These are phyloP conservation scores for Jaculus jaculus DNA, from an alignment of 2,113 vertebrate species.

Conservation along the genomic window DNA sequence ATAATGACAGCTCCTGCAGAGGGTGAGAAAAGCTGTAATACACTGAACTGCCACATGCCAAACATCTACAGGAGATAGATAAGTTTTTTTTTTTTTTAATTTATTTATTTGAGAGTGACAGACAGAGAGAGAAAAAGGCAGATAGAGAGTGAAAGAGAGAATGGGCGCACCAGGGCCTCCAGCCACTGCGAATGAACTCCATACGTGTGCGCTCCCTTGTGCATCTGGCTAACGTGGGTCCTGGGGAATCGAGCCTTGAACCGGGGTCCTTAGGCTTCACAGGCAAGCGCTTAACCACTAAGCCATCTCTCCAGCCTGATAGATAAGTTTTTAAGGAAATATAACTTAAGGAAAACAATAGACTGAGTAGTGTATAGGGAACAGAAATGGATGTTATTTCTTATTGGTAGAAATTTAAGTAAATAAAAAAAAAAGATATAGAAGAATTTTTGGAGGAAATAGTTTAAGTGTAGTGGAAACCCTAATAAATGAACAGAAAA, in stretches of 20 bases:
- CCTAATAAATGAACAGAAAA: background rate
- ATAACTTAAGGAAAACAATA: background rate
- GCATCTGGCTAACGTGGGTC: no score
- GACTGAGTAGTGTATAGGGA: background rate
- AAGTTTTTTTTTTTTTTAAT: no score
- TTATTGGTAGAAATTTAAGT: background rate
- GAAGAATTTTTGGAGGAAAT: background rate
- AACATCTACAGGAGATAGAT: background rate
- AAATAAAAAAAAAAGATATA: background rate
- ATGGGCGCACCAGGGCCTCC: no score
- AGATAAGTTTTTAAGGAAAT: background rate
- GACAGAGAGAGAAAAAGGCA: no score
- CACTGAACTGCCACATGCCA: background rate
- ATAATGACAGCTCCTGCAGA: background rate
- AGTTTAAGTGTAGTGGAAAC: background rate
- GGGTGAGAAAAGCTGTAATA: background rate
- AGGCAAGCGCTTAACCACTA: no score
- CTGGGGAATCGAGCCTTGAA: no score
- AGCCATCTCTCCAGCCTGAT: no score
- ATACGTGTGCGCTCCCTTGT: no score
- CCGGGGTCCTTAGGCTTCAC: no score
- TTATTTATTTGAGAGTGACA: no score
- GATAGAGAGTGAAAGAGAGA: no score
- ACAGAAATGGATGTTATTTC: background rate
- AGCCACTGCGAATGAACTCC: no score